A percentile compares a stretch with the other conserved stretches of the same genome.
These are phyloP conservation scores for Orthonychiurus folsomi DNA, from an alignment of 2,888 invertebrate genomes.

Conservation along the genomic window DNA sequence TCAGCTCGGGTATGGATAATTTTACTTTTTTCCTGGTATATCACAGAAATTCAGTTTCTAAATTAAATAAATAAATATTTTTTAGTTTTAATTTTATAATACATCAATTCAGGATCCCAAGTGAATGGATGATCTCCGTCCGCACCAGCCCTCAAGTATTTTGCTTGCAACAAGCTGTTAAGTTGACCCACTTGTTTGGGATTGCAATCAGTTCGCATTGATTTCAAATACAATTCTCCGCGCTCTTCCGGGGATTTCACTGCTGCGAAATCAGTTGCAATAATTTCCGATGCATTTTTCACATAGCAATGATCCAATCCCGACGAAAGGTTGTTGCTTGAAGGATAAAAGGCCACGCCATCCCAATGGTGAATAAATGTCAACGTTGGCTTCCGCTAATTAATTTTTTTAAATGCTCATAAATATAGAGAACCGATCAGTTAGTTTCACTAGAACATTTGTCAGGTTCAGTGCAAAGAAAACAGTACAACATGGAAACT, in stretches of 20 bases:
- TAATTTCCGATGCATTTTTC: background rate
- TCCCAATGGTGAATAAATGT: background rate
- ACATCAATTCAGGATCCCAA: background rate
- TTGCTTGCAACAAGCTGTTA: background rate
- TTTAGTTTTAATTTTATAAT: background rate
- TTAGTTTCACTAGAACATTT: too few relatives aligned
- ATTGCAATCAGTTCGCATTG: conserved; percentile 6
- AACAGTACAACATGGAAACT: too few relatives aligned
- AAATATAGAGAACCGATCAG: background rate
- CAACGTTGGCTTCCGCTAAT: conserved; percentile 3
- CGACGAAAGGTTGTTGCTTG: background rate
- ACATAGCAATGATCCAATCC: background rate
- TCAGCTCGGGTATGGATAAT: background rate
- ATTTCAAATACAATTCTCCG: conserved; percentile 7
- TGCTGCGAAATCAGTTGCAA: background rate
- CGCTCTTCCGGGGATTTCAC: background rate
- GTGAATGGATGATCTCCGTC: background rate
- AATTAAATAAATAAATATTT: background rate
- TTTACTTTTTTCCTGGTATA: background rate
- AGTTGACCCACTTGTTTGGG: background rate
- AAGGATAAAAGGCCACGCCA: background rate
- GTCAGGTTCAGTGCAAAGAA: too few relatives aligned
- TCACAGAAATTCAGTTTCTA: background rate
- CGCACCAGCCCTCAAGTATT: background rate
- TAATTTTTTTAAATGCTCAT: too few relatives aligned